These are phyloP conservation scores for Microvelia longipes DNA, from an alignment of 1,140 invertebrate genomes.

Conservation along the genomic window DNA sequence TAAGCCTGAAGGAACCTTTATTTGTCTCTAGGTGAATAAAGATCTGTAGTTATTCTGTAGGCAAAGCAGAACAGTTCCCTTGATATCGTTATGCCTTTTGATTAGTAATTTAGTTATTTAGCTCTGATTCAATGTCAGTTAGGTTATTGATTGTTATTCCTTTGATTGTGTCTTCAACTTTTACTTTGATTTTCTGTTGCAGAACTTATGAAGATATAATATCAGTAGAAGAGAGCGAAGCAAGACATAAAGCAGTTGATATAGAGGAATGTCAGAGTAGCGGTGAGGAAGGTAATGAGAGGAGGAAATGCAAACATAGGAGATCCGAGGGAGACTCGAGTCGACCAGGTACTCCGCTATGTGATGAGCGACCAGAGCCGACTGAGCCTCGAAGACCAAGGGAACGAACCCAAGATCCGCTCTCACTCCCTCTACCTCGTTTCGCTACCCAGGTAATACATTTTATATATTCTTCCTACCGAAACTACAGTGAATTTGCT, in stretches of 20 bases:
- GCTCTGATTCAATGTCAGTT: no score
- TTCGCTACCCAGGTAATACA: slow-evolving; percentile 69
- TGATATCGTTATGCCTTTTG: no score
- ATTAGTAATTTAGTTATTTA: no score
- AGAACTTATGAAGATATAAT: slow-evolving; percentile 23
- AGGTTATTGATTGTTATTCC: no score
- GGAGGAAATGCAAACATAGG: slow-evolving; percentile 31
- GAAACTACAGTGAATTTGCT: no score
- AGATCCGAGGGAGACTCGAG: slow-evolving; percentile 39
- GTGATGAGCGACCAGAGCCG: slow-evolving; percentile 66
- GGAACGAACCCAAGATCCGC: slow-evolving; percentile 43
- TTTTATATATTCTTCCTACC: no score
- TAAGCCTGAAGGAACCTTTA: no score
- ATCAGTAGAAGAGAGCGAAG: slow-evolving; percentile 11
- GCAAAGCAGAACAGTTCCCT: no score
- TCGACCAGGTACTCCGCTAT: slow-evolving; percentile 63
- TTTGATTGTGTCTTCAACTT: no score
- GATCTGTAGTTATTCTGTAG: no score
- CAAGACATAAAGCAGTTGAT: slow-evolving; percentile 51
- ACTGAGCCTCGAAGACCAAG: slow-evolving; percentile 49
- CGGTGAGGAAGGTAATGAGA: slow-evolving; percentile 32
- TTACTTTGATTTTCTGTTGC: slow-evolving; percentile 15
- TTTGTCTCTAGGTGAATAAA: no score
- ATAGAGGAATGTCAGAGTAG: slow-evolving; percentile 54
- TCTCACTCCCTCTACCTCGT: slow-evolving; percentile 65